These are phyloP conservation scores for Nemotelus nigrinus DNA, from an alignment of 2,888 invertebrate species.

Conservation along the genomic window DNA sequence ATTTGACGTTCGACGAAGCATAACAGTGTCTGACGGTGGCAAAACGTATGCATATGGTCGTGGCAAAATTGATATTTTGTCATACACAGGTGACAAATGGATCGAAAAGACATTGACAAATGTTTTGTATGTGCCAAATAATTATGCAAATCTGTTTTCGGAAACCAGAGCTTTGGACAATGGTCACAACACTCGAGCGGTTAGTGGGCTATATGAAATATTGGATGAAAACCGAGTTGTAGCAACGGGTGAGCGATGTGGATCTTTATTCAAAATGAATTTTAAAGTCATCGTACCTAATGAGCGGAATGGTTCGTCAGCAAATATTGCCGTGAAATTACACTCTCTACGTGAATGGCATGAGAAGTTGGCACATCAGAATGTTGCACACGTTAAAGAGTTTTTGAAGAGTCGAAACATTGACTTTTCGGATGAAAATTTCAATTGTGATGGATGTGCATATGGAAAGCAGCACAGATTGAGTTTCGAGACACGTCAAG, in stretches of 20 bases:
- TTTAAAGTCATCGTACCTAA: conserved; percentile 21
- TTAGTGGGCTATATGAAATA: conserved; percentile 37
- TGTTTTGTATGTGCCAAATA: conserved; percentile 47
- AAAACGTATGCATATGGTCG: conserved; percentile 28
- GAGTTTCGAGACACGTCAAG: neutral
- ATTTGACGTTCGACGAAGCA: neutral
- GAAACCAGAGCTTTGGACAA: conserved; percentile 42
- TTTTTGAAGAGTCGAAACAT: conserved; percentile 46
- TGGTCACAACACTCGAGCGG: conserved; percentile 34
- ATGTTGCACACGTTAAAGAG: conserved; percentile 47
- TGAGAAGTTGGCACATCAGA: conserved; percentile 51
- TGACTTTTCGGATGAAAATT: conserved; percentile 36
- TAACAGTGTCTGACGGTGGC: conserved; percentile 33
- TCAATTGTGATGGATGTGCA: conserved; percentile 45
- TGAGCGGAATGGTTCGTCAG: neutral
- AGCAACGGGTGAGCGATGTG: conserved; percentile 19
- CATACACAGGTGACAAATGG: conserved; percentile 43
- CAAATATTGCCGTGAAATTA: conserved; percentile 17
- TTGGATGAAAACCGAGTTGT: conserved; percentile 16
- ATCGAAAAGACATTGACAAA: conserved; percentile 32
- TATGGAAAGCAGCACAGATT: conserved; percentile 22
- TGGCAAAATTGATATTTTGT: conserved; percentile 46
- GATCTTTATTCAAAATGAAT: no score
- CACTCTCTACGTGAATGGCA: conserved; percentile 48
- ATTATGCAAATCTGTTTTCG: conserved; percentile 47